Base-by-base conservation (phyloP, 2,113 vertebrate genomes). In the Prionailurus viverrinus region DNA sequence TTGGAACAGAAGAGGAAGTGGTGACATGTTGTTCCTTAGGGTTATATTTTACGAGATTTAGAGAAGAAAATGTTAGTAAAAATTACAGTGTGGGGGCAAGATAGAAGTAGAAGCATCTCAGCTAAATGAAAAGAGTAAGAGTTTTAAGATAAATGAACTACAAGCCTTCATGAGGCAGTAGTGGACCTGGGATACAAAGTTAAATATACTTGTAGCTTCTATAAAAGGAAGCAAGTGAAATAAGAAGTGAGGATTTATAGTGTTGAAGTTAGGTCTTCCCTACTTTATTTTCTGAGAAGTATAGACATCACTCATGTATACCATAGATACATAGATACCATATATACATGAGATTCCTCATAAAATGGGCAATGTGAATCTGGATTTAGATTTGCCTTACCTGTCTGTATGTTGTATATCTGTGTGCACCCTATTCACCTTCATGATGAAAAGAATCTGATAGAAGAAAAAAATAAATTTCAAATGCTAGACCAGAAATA, bases 391-490 rank as follows among this genome's bases (percentile, higher is more conserved):
- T 68, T 92, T 76, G 29, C 39, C 51, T 85, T 92, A 31, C 63
- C 14, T 66, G 45, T 45, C 45, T 45, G 9, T n/a, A 19, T 76
- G 51, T 36, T 31, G 5, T 61, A 36, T 16, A 55, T 92, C 73
- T 53, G 13, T 92, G 66, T 85, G 33, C 11, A 7, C 2, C 23
- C 41, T 66, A 2, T 81, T 87, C 16, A 19, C 68, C 33, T 69
- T 74, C 23, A 10, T 58, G 23, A 65, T 82, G 45, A 45, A 45
- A 45, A 86, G 45, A 86, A 83, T 25, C 25, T 29, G n/a, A 39
- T 18, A 81, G 88, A 78, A 65, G 9, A 88, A 84, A 93, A 74
- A 81, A 85, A 65, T 58, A 69, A 93, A 94, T 65, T 31, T 68
- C 55, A 69, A 96, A 87, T 19, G 45, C 10, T 55, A 93, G 73